Base-by-base conservation (phyloP, 2,888 invertebrate genomes). In the Drosophila kambysellisi region DNA sequence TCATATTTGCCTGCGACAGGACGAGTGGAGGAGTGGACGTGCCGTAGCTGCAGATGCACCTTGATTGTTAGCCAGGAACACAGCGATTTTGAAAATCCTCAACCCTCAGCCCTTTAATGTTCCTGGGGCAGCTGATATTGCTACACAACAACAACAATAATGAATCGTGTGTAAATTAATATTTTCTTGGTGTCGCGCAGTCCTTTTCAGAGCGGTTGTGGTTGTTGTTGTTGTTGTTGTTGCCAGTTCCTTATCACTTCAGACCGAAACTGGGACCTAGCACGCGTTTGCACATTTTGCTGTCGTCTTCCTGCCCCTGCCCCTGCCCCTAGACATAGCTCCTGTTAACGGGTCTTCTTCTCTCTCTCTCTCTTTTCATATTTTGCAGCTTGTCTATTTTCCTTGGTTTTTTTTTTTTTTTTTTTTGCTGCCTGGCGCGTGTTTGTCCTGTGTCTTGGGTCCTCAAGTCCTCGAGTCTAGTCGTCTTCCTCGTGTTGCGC, bases 231-330 rank as follows among this genome's bases (percentile, higher is more conserved):
- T 37, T 25, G 41, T n/a, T n/a, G 25, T 25, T 25, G 41, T n/a
- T n/a, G 46, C 46, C 46, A 8, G 41, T 37, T 37, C 64, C 84
- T 85, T 85, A 85, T 85, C 85, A 80, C 78, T 70, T 54, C 57
- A 72, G 80, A 70, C 59, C 57, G 53, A 20, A 63, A 59, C 57
- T 53, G 46, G 61, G 53, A 56, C 46, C 67, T 35, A 68, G 82
- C 89, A 88, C 83, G 89, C 85, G 88, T 74, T 81, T 80, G 80
- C 88, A 82, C 89, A 82, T 85, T 84, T 84, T 78, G 64, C 64
- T 46, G 65, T 61, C 64, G 70, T 84, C 82, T 87, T 87, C 87
- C 79, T 89, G 87, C 50, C 61, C 56, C 66, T 57, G 46, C 41
- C 58, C 58, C 32, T 73, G 50, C 61, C 35, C 9, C 39, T 57